phyloP scores from a whole-genome alignment of 1,140 invertebrate genomes.

The Homarus americanus region DNA sequence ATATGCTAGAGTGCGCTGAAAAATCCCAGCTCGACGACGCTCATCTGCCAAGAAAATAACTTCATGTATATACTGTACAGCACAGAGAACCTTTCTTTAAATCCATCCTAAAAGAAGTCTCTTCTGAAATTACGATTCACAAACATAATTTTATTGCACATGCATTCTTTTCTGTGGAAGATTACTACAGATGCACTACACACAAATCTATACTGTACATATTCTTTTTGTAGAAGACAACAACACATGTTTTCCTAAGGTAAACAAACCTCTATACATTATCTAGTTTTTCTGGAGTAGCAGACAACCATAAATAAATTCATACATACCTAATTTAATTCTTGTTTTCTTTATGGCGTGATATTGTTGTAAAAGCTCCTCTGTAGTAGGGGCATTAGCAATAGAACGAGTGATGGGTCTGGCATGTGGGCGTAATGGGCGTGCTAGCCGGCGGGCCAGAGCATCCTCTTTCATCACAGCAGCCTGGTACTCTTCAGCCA shows the following conservation, averaged over 20 bases:
- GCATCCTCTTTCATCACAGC: conserved; percentile 62
- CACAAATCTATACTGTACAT: too few relatives aligned
- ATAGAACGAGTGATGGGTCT: conserved; percentile 53
- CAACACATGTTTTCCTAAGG: too few relatives aligned
- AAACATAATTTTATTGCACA: too few relatives aligned
- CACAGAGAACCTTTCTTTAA: too few relatives aligned
- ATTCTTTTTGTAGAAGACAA: too few relatives aligned
- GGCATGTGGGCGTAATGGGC: conserved; percentile 33
- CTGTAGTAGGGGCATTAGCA: conserved; percentile 5
- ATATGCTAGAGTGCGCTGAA: conserved; percentile 91
- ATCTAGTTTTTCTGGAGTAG: too few relatives aligned
- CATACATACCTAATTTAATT: conserved; percentile 32
- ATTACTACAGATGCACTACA: too few relatives aligned
- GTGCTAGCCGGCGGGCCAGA: conserved; percentile 54
- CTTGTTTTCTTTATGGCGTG: conserved; percentile 23
- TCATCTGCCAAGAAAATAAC: conserved; percentile 15
- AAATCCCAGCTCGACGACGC: conserved; percentile 52
- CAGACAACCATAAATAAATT: too few relatives aligned
- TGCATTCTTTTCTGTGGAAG: too few relatives aligned
- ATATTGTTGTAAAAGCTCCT: conserved; percentile 34
- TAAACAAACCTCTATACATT: too few relatives aligned
- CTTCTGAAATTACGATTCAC: too few relatives aligned
- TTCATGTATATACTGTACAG: background rate
- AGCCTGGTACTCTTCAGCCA: conserved; percentile 64
- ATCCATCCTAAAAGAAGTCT: too few relatives aligned